These are phyloP conservation scores for Bergia sp. DNA, from an alignment of 92 coral and sea anemone species.

Conservation along the genomic window DNA sequence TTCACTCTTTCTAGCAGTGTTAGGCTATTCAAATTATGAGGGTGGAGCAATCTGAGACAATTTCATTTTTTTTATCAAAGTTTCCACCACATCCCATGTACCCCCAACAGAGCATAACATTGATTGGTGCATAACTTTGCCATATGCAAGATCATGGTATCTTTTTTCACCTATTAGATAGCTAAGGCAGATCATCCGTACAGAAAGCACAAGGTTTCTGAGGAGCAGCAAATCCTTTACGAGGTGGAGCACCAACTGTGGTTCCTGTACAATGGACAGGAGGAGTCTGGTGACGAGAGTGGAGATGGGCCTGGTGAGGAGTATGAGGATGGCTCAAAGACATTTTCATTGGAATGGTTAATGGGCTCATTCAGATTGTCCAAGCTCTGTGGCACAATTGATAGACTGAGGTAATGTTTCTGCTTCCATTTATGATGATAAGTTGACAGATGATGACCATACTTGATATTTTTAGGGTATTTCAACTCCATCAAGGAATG, in stretches of 20 bases:
- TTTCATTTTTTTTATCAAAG: too few species aligned
- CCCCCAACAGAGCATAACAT: background rate
- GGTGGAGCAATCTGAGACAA: too few species aligned
- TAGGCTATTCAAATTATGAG: too few species aligned
- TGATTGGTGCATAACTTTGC: background rate
- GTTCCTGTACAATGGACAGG: conserved; percentile 56
- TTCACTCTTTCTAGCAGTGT: too few species aligned
- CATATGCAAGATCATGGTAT: too few species aligned
- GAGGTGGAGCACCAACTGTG: conserved; percentile 79
- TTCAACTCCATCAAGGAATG: too few species aligned
- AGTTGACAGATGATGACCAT: too few species aligned
- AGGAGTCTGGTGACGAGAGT: conserved; percentile 38
- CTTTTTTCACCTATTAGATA: conserved; percentile 42
- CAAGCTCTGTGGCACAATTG: conserved; percentile 71
- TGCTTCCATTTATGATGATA: background rate
- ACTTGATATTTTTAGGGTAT: too few species aligned
- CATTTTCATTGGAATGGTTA: conserved; percentile 68
- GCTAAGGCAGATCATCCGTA: conserved; percentile 70
- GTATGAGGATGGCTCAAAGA: conserved; percentile 33
- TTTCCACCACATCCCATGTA: too few species aligned
- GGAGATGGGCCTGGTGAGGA: conserved; percentile 19
- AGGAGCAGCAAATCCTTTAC: conserved; percentile 69
- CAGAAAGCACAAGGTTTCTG: conserved; percentile 64
- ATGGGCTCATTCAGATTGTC: conserved; percentile 60
- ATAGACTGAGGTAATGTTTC: conserved; percentile 59